A percentile compares a stretch with the other conserved stretches of the same genome.
Conservation (phyloP, 2,888 invertebrate genomes). For the Elmis aenea region DNA sequence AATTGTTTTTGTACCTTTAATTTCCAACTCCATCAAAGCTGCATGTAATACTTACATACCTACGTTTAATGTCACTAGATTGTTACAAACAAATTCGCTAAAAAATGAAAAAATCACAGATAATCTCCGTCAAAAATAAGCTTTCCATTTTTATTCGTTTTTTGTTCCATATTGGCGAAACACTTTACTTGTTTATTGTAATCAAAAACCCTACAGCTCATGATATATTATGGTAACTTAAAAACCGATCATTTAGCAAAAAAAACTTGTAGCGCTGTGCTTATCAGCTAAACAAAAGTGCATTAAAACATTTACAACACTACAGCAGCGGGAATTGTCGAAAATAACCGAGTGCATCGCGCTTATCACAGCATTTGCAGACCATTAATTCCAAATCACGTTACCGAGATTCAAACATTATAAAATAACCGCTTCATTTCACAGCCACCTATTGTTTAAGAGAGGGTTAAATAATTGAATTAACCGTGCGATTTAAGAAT, state of each 20-base stretch:
- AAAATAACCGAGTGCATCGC: constrained; percentile 31
- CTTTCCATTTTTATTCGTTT: too few species aligned
- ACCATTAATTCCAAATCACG: constrained; percentile 49
- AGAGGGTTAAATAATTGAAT: constrained; percentile 52
- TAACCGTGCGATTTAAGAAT: constrained; percentile 25
- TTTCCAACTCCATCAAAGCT: too few species aligned
- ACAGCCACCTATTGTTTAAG: constrained; percentile 51
- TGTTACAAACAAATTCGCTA: too few species aligned
- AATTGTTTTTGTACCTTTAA: too few species aligned
- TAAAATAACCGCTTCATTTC: constrained; percentile 50
- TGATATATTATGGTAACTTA: too few species aligned
- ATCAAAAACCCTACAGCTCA: too few species aligned
- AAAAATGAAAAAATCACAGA: too few species aligned
- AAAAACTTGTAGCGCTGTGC: constrained; percentile 9
- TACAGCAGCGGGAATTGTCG: constrained; percentile 25
- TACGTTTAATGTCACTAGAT: too few species aligned
- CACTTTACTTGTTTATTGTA: too few species aligned
- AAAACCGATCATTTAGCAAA: constrained; percentile 13
- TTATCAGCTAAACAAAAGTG: constrained; percentile 35
- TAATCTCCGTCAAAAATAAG: too few species aligned
- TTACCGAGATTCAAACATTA: constrained; percentile 49
- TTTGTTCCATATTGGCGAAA: too few species aligned
- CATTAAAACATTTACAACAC: constrained; percentile 41
- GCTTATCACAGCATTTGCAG: constrained; percentile 48
- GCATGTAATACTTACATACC: too few species aligned